These are phyloP conservation scores for Hoplodrina ambigua DNA, from an alignment of 2,888 invertebrate genomes.

Conservation along the genomic window DNA sequence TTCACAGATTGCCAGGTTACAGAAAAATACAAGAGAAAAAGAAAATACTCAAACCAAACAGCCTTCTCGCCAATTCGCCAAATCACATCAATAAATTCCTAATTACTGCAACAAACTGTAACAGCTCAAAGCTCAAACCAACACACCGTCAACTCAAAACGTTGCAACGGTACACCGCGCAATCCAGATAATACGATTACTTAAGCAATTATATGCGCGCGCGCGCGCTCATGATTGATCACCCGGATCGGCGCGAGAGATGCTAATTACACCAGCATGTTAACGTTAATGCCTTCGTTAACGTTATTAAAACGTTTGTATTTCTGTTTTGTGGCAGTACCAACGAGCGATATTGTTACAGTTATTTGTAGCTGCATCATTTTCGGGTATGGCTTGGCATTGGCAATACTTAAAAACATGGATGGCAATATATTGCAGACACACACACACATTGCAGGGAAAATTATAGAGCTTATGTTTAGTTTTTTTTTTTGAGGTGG, in stretches of 20 bases:
- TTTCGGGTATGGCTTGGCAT: too few species aligned
- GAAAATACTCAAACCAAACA: too few species aligned
- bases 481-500: too few species aligned
- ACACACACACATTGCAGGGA: too few species aligned
- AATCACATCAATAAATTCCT: too few species aligned
- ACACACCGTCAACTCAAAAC: slow-evolving; percentile 52
- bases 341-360: neutral
- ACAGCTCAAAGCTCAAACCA: slow-evolving; percentile 47
- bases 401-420: too few species aligned
- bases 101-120: neutral
- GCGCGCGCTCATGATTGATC: slow-evolving; percentile 54
- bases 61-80: too few species aligned
- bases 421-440: too few species aligned
- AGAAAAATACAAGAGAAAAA: too few species aligned
- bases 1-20: too few species aligned
- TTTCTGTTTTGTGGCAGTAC: slow-evolving; percentile 12
- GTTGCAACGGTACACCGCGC: slow-evolving; percentile 61
- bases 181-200: slow-evolving; percentile 56
- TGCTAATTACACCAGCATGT: slow-evolving; percentile 41
- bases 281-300: slow-evolving; percentile 35
- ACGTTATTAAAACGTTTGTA: slow-evolving; percentile 29
- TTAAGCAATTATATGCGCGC: slow-evolving; percentile 54
- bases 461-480: too few species aligned
- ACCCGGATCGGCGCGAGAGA: slow-evolving; percentile 32
- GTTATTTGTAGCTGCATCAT: neutral